Base-by-base conservation (phyloP, 2,113 vertebrate genomes). In the Chascanopsetta lugubris region DNA sequence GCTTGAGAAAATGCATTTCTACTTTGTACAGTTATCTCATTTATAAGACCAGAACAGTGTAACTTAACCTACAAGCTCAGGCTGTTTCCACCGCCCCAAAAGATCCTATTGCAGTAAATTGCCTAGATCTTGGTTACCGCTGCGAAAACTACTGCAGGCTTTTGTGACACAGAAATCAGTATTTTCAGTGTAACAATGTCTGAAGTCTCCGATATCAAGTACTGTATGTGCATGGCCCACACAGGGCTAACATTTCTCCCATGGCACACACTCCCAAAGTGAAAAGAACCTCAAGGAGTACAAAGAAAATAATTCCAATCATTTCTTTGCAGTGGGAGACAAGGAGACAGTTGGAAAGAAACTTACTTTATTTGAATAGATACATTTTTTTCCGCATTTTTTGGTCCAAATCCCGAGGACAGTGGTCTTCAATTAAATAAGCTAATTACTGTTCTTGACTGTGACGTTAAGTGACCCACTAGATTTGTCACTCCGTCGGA, bases 101-200 rank as follows among this genome's bases (percentile, higher is more conserved):
- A 65, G 57, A 66, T 75, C 30, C 25, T 67, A 29, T 54, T 49
- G 45, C 55, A 56, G 26, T 47, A 30, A 62, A 53, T 55, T 74
- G 50, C 45, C 25, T 66, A 13, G 29, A 74, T 59, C 47, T 47
- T 51, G 49, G 29, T 62, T 59, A 58, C 51, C 22, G 27, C 6
- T 75, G 34, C 15, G 24, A 59, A 63, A 48, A n/a, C 18, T 27
- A 18, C 25, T 59, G 38, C 15, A 30, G 34, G 32, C n/a, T 56
- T 53, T 66, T 38, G 32, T 69, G 9, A 40, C 42, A 21, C 27
- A 71, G 22, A 30, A 66, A 50, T 59, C 42, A 43, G 9, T 51
- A n/a, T 17, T 30, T 55, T 60, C 12, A 36, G 34, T 36, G 34
- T 36, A 1, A 36, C 61, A 3, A 32, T 3, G 42, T 64, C 49